Percentiles rank a stretch among this genome's conserved stretches.
These are phyloP conservation scores for Metaphire vulgaris DNA, from an alignment of 1,140 invertebrate genomes.

Conservation along the genomic window DNA sequence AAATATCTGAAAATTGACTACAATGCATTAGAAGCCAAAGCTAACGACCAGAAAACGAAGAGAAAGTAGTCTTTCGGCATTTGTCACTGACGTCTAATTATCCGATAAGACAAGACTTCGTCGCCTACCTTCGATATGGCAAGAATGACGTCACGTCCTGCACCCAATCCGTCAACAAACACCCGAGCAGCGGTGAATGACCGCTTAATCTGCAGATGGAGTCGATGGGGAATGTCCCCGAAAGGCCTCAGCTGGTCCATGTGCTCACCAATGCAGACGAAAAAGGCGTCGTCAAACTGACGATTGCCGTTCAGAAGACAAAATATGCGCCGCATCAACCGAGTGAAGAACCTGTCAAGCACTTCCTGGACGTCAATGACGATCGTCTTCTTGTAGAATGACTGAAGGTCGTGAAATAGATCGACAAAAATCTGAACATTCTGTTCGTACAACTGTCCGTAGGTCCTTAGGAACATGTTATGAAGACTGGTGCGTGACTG, in stretches of 20 bases:
- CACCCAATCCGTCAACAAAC: conserved; percentile 77
- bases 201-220: conserved; percentile 77
- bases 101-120: too few relatives aligned
- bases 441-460: conserved; percentile 88
- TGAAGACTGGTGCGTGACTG: conserved; percentile 79
- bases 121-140: conserved; percentile 71
- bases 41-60: too few relatives aligned
- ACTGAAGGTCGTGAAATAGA: conserved; percentile 80
- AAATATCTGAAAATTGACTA: too few relatives aligned
- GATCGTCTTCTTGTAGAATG: conserved; percentile 64
- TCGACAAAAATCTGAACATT: conserved; percentile 86
- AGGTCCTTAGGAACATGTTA: conserved; percentile 87
- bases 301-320: conserved; percentile 81
- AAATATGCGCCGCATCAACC: conserved; percentile 93
- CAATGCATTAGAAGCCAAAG: too few relatives aligned
- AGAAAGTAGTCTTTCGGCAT: too few relatives aligned
- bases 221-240: conserved; percentile 83
- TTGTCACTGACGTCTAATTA: too few relatives aligned
- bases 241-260: conserved; percentile 90
- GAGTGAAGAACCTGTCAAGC: conserved; percentile 87
- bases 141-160: conserved; percentile 73
- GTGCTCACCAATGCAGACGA: conserved; percentile 71
- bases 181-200: conserved; percentile 89
- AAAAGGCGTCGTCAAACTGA: conserved; percentile 63
- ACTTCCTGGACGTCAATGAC: conserved; percentile 72